Conservation (phyloP, 1,140 invertebrate species). For the Anadara kagoshimensis region DNA sequence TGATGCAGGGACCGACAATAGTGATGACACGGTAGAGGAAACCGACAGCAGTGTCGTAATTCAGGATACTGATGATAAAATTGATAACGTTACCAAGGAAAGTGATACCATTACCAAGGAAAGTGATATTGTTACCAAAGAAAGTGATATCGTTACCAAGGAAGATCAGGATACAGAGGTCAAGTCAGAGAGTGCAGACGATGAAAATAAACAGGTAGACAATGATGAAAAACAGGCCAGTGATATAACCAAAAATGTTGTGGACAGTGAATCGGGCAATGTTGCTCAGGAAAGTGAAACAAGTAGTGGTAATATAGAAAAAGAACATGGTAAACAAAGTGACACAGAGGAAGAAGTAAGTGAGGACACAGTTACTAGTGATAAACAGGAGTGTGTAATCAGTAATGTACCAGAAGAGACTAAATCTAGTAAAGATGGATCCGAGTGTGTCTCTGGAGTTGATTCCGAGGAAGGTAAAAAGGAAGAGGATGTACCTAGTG, state of each 20-base stretch:
- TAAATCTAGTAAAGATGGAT: not conserved
- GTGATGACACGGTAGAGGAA: not conserved
- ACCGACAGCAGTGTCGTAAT: not conserved
- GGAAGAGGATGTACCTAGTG: not conserved
- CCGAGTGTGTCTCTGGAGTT: not conserved
- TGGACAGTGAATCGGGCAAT: not conserved
- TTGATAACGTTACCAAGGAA: not conserved
- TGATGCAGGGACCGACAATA: not conserved
- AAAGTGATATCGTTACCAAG: slow-evolving; percentile 3
- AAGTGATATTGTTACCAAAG: not conserved
- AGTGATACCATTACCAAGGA: no score
- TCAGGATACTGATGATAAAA: not conserved
- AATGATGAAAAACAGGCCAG: no score
- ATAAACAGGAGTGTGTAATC: not conserved
- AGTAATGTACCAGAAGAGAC: not conserved
- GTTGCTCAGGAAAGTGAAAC: not conserved
- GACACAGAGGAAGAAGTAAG: not conserved
- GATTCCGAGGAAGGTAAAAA: not conserved
- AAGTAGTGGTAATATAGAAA: not conserved
- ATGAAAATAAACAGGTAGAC: not conserved
- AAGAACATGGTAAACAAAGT: not conserved
- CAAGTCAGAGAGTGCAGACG: not conserved
- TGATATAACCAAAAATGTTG: not conserved
- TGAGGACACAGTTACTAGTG: not conserved
- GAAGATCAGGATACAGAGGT: not conserved